These are phyloP conservation scores for Trichomalopsis sarcophagae DNA, from an alignment of 1,140 invertebrate species.

Conservation along the genomic window DNA sequence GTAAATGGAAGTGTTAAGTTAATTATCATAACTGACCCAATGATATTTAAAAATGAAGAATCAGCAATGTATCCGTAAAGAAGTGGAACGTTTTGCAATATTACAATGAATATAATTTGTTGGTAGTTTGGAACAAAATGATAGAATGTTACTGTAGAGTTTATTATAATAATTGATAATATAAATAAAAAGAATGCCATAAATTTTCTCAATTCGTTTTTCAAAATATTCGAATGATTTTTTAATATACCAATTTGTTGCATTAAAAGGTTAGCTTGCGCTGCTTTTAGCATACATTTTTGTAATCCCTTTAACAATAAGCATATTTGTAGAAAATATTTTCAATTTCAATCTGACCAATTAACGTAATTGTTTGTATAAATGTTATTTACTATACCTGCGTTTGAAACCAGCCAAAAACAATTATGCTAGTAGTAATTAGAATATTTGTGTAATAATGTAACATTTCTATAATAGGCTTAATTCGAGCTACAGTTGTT, in stretches of 20 bases:
- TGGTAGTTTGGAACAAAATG: background rate
- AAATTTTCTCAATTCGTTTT: slow-evolving; percentile 24
- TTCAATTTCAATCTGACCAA: background rate
- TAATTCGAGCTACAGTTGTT: background rate
- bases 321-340: background rate
- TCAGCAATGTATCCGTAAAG: slow-evolving; percentile 37
- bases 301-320: slow-evolving; percentile 32
- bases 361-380: background rate
- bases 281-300: slow-evolving; percentile 39
- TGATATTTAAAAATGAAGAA: slow-evolving; percentile 53
- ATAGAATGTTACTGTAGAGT: background rate
- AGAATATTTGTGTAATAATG: slow-evolving; percentile 34
- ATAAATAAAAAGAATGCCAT: background rate
- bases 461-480: background rate
- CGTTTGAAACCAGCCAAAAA: slow-evolving; percentile 34
- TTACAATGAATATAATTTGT: background rate
- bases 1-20: background rate
- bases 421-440: slow-evolving; percentile 42
- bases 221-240: slow-evolving; percentile 21
- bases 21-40: slow-evolving; percentile 51
- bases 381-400: slow-evolving; percentile 39
- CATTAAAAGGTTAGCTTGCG: slow-evolving; percentile 45
- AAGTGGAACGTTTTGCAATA: slow-evolving; percentile 27
- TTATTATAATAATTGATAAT: background rate
- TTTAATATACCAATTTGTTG: slow-evolving; percentile 53